Evolutionary conservation across 1,140 invertebrate species (phyloP), one percentile per base, ranked within the genome.

Genomic region (Saccostrea cuccullata): DNA sequence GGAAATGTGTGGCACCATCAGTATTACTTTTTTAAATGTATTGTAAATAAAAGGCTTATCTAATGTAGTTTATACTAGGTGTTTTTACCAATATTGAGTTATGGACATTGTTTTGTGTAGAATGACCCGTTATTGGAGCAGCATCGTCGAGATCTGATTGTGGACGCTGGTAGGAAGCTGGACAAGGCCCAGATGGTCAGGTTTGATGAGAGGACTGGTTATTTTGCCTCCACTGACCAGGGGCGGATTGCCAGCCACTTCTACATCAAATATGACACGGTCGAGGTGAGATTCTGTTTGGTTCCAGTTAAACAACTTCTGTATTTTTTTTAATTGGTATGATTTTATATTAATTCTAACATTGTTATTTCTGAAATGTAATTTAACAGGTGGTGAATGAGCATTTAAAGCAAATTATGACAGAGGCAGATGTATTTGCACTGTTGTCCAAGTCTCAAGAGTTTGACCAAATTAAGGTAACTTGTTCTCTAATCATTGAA

Each of bases 221-320:
- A 98, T 93, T 96, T 99, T 26, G 96, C 96, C 92, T 95, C 97
- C 0, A 95, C 94, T 89, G 98, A 99, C 95, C 95, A 99, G 73
- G 99, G 99, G 1, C 96, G 99, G 87, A 99, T 98, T 83, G 98
- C 99, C 0, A 99, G 98, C 94, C 98, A 99, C 95, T 99, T 97
- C 95, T 99, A 99, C 94, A 98, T 99, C 70, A 99, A 99, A 92
- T 98, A 98, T 94, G 98, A 99, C 92, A 99, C 99, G 0, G 97
- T 99, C 91, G 97, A 98, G 95, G 96, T 97, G 64, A 88, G 90
- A 6, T 83, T n/a, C 4, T 20, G 5, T 55, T 12, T 83, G 82
- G 36, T 56, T 4, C 20, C 20, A 55, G 82, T 83, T 6, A 55
- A 55, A 20, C 2, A 20, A 20, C 2, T 9, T 82, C 73, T 17